These are phyloP conservation scores for Gracilinanus agilis DNA, from an alignment of 2,113 vertebrate genomes.

Conservation along the genomic window DNA sequence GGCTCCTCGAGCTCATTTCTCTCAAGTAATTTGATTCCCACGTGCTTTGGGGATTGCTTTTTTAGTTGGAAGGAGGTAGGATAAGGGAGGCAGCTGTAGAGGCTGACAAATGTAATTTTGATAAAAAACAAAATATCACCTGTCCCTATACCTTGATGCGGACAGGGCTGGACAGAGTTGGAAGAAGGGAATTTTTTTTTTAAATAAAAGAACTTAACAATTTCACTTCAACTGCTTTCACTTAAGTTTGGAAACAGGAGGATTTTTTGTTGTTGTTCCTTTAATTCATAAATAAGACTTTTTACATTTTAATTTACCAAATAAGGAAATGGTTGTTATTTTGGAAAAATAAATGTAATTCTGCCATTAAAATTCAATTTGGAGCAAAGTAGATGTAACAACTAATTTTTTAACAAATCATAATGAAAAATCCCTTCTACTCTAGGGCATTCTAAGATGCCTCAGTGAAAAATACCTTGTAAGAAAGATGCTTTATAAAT, in stretches of 20 bases:
- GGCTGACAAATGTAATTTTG: conserved; percentile 58
- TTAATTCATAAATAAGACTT: conserved; percentile 54
- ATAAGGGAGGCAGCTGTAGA: conserved; percentile 10
- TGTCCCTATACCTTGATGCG: neutral
- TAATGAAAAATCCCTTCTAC: neutral
- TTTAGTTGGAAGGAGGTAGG: conserved; percentile 10
- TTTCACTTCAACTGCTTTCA: conserved; percentile 49
- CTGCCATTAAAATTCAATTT: conserved; percentile 17
- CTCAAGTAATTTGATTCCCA: conserved; percentile 87
- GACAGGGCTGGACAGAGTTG: neutral
- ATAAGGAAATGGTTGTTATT: neutral
- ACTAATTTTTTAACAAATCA: conserved; percentile 1
- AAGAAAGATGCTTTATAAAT: neutral
- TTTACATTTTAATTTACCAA: conserved; percentile 14
- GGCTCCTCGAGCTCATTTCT: conserved; percentile 85
- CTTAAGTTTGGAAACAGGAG: conserved; percentile 50
- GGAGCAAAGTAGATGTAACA: neutral
- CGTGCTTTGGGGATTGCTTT: conserved; percentile 84
- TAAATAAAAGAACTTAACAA: neutral
- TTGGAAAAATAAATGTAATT: neutral
- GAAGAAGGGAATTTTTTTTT: neutral
- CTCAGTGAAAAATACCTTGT: neutral
- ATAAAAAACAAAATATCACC: conserved; percentile 27
- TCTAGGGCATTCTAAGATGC: neutral
- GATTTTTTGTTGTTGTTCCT: conserved; percentile 39